Base-by-base conservation (phyloP, 2,888 invertebrate species). In the Campaea margaritaria region DNA sequence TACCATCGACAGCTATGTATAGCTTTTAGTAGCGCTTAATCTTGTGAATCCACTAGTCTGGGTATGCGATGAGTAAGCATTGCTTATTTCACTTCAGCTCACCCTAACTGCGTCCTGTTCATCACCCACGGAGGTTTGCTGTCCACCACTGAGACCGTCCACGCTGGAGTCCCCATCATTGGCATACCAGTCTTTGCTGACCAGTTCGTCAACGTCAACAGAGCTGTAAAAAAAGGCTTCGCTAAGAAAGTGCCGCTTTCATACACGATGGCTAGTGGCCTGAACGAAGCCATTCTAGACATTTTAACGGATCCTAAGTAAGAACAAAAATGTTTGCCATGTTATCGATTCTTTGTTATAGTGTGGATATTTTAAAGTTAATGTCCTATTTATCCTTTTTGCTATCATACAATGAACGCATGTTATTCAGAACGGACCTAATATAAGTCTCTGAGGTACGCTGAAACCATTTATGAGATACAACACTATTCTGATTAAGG, bases 91-190 rank as follows among this genome's bases (percentile, higher is more conserved):
- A 27, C 81, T 74, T 0, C 76, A 88, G 88, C 81, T 12, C 88
- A 88, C 51, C 80, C 82, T 1, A 88, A 86, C 55, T 83, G 82
- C 58, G 45, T 78, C 0, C 68, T 87, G 0, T 87, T 88, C 60
- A 85, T 88, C 44, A 84, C 86, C 0, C 87, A 88, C 36, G 86
- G 88, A 0, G 88, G 88, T 13, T 67, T 83, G 0, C 69, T 87
- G 0, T 88, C 88, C 0, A 79, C 75, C 0, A 82, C 76, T 0
- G 89, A 89, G 55, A 67, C 85, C 0, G 65, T 86, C 1, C 75
- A 86, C 56, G 83, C 69, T 31, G 87, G 81, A 0, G 78, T 80
- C 0, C 88, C 88, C 0, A 69, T 81, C 10, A 79, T 87, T 12
- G 87, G 83, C 0, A 76, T 88, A 16, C 87, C 89, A 8, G 78